Percentiles rank a stretch among this genome's conserved stretches.
phyloP scores from a whole-genome alignment of 2,888 invertebrate species.

The Drosophila buzzatii region DNA sequence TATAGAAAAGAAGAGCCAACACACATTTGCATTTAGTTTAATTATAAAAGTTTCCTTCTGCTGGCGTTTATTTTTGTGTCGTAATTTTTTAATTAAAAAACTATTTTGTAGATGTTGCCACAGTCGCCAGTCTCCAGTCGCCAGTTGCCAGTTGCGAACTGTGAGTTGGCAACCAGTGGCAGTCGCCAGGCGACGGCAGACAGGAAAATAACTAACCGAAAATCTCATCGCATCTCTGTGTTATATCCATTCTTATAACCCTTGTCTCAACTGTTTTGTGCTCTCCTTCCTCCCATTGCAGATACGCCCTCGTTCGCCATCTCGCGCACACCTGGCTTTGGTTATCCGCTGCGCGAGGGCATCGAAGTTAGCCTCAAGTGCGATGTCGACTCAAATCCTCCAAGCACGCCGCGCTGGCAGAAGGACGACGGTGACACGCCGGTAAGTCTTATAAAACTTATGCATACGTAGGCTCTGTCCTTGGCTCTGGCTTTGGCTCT shows the following conservation, averaged over 20 bases:
- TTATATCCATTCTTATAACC: conserved; percentile 45
- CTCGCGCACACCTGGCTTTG: conserved; percentile 96
- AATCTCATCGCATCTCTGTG: conserved; percentile 48
- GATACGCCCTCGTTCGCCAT: conserved; percentile 97
- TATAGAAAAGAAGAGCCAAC: conserved; percentile 21
- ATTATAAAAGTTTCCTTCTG: conserved; percentile 74
- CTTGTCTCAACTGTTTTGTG: conserved; percentile 23
- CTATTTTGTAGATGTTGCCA: conserved; percentile 72
- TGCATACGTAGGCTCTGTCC: conserved; percentile 46
- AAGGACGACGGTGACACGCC: conserved; percentile 87
- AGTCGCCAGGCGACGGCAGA: conserved; percentile 12
- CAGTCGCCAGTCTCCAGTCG: conserved; percentile 39
- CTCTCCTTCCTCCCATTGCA: conserved; percentile 85
- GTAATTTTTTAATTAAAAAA: conserved; percentile 79
- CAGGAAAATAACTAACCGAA: conserved; percentile 58
- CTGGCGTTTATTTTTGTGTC: conserved; percentile 50
- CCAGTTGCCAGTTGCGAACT: not conserved
- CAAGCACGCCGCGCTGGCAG: conserved; percentile 94
- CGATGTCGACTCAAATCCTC: conserved; percentile 97
- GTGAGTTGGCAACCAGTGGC: not conserved
- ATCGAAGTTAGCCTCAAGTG: conserved; percentile 95
- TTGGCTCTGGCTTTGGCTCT: not conserved
- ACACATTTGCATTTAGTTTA: conserved; percentile 80
- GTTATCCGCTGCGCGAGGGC: conserved; percentile 94
- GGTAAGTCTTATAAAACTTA: conserved; percentile 84